phyloP scores from a whole-genome alignment of 2,113 vertebrate genomes.

The Gopherus flavomarginatus region DNA sequence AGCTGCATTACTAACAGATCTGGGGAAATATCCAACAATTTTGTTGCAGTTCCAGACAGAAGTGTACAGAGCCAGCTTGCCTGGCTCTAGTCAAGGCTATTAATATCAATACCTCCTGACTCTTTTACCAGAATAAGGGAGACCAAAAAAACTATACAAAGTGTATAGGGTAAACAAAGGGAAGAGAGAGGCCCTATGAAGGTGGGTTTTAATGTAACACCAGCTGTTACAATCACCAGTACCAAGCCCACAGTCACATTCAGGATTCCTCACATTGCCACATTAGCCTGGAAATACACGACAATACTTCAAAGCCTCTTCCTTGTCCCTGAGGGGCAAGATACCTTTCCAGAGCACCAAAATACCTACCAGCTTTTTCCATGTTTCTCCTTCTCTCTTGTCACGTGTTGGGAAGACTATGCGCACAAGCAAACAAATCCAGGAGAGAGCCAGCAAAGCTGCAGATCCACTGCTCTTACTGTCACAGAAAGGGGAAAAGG shows the following conservation, averaged over 20 bases:
- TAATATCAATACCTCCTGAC: background rate
- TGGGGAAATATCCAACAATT: background rate
- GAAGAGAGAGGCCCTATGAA: background rate
- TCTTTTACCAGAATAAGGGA: background rate
- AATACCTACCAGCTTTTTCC: conserved; percentile 93
- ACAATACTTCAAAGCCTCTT: background rate
- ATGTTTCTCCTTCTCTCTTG: conserved; percentile 88
- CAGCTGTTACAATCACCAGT: background rate
- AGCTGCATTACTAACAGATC: background rate
- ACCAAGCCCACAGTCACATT: background rate
- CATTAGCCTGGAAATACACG: background rate
- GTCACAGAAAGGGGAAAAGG: conserved; percentile 4
- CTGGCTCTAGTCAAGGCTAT: background rate
- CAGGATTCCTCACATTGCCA: background rate
- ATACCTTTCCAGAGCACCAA: background rate
- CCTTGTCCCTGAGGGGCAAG: fast-evolving
- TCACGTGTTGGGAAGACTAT: conserved; percentile 85
- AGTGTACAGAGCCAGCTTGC: background rate
- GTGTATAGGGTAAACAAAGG: background rate
- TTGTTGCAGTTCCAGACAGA: background rate
- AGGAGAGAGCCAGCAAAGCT: conserved; percentile 89
- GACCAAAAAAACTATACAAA: conserved; percentile 3
- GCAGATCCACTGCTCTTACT: conserved; percentile 94
- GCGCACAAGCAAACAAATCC: conserved; percentile 91
- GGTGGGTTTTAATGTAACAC: background rate